A percentile compares a stretch with the other conserved stretches of the same genome.
These are phyloP conservation scores for Cettia cetti DNA, from an alignment of 2,113 vertebrate species.

Conservation along the genomic window DNA sequence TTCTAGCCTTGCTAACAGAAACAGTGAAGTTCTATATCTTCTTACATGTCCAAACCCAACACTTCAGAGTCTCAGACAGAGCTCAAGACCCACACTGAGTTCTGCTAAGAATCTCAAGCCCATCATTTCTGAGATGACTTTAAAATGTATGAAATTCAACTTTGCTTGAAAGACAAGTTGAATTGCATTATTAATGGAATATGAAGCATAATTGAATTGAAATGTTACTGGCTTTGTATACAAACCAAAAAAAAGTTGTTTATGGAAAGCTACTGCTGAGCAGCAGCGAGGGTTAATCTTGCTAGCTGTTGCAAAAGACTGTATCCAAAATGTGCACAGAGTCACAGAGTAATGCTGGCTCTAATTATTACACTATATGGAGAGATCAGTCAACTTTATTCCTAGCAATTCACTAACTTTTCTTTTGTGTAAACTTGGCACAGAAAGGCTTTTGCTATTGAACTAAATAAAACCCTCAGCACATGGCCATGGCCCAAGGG, in stretches of 20 bases:
- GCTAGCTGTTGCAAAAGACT: conserved; percentile 30
- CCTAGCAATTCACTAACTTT: conserved; percentile 65
- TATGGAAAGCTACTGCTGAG: background rate
- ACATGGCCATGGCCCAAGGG: conserved; percentile 67
- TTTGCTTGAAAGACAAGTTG: background rate
- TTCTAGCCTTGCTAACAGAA: background rate
- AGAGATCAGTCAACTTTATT: conserved; percentile 66
- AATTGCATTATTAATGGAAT: background rate
- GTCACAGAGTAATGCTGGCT: conserved; percentile 35
- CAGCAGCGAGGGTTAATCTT: conserved; percentile 45
- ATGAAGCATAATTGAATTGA: background rate
- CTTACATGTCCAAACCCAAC: background rate
- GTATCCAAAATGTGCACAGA: conserved; percentile 27
- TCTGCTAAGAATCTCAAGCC: background rate
- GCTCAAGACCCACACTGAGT: background rate
- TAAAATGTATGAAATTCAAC: background rate
- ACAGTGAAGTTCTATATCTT: background rate
- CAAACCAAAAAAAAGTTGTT: background rate
- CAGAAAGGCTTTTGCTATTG: conserved; percentile 50
- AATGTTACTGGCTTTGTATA: background rate
- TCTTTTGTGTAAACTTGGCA: conserved; percentile 71
- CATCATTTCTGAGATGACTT: background rate
- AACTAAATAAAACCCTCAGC: conserved; percentile 69
- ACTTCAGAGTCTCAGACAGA: background rate
- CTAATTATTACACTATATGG: conserved; percentile 55